Base-by-base conservation (phyloP, 2,888 invertebrate species). In the Sesia bembeciformis region DNA sequence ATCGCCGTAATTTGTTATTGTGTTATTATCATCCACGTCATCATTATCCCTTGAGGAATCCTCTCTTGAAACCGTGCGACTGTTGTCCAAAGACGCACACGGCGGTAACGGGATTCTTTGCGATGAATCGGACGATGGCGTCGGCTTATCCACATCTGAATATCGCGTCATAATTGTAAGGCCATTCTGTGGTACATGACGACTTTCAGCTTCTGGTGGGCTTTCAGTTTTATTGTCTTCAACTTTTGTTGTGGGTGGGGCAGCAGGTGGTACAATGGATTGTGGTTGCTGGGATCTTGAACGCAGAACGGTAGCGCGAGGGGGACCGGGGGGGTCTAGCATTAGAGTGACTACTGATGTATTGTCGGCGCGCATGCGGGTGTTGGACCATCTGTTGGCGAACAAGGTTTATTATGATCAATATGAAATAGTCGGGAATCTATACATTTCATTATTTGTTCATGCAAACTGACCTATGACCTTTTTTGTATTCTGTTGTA, bases 281-380 rank as follows among this genome's bases (percentile, higher is more conserved):
- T 50, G 8, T 55, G 64, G 66, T 54, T 68, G 77, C 49, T 70
- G 66, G 49, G 76, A 71, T 53, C 86, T 74, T 3, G 85, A 82
- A 53, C 86, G 84, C 60, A 92, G 77, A 56, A 93, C 93, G 65
- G 93, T 92, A 53, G 91, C 92, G 52, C 93, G 90, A 7, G 95
- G 94, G 4, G 94, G 96, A 0, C 96, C 96, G 0, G 96, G 95
- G 51, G 97, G 97, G 84, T 98, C 97, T 59, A 98, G 88, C 93
- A 98, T 95, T 38, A 98, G 90, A 0, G 96, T 90, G 38, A 99
- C 96, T 51, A 97, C 98, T 7, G 97, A 97, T 0, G 98, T 97
- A 79, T 99, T 99, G 81, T 99, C 99, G 0, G 99, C 98, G 46
- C 98, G 92, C 91, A 98, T 93, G 72, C 94, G 92, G 4, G 96